Conservation (phyloP, 1,140 invertebrate genomes). For the Drosophila elegans region DNA sequence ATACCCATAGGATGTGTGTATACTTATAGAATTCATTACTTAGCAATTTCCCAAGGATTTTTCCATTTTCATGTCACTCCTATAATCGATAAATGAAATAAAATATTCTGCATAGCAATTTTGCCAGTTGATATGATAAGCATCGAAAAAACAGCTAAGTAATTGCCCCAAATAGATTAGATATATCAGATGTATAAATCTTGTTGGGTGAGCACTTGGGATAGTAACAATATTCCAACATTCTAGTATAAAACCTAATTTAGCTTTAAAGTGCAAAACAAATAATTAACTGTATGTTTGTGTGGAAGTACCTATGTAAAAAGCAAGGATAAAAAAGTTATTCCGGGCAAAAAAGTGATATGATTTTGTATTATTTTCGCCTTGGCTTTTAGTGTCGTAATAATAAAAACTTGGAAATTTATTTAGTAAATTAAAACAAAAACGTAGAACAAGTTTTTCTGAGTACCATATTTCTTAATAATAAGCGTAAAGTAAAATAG, state of each 20-base stretch:
- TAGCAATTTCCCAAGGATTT: neutral
- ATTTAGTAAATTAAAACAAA: too few relatives aligned
- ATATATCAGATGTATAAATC: conserved; percentile 3
- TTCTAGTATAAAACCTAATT: neutral
- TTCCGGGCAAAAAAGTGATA: too few relatives aligned
- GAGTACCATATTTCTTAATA: too few relatives aligned
- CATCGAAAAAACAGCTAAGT: conserved; percentile 28
- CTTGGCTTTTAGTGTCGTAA: too few relatives aligned
- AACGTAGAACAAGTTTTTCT: neutral
- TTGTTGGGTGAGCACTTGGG: neutral
- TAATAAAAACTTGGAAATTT: neutral
- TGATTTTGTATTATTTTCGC: too few relatives aligned
- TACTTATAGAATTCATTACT: conserved; percentile 1
- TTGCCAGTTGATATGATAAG: conserved; percentile 12
- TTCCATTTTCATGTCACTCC: neutral
- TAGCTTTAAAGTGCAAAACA: too few relatives aligned
- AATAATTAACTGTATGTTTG: too few relatives aligned
- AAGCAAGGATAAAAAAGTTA: too few relatives aligned
- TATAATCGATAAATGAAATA: conserved; percentile 26
- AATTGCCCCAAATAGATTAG: conserved; percentile 40
- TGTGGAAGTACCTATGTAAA: too few relatives aligned
- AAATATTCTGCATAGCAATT: conserved; percentile 8
- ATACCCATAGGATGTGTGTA: neutral
- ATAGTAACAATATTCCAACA: neutral
- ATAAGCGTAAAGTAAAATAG: too few relatives aligned